Base-by-base conservation (phyloP, 2,797 vertebrate genomes). In the Erethizon dorsatum region DNA sequence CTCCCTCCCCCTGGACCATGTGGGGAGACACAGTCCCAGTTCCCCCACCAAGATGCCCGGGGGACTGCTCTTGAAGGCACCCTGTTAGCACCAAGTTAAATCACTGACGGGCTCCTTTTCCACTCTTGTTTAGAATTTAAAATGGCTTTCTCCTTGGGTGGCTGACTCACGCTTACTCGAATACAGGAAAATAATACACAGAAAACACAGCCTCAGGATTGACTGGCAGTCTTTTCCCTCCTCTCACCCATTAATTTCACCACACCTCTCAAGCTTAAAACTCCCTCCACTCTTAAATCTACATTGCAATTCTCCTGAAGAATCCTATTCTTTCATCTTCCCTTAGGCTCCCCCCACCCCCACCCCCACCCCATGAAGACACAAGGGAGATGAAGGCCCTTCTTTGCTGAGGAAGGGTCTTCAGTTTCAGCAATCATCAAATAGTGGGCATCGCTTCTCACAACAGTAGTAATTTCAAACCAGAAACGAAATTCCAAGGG, bases 51-150 rank as follows among this genome's bases (percentile, higher is more conserved):
- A 95, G 78, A 91, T 1, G 33, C 52, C 56, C 45, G 24, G 79
- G 95, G 87, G 92, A 45, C 12, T 50, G 63, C n/a, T 83, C 47
- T 77, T 22, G n/a, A 94, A 95, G 94, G 13, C 37, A 94, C n/a
- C 88, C 67, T 15, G 11, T 61, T 84, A 85, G 77, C 57, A 88
- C 37, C 56, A 78, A 83, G 52, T 52, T 82, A 91, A 93, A 95
- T 75, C 26, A 75, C 69, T 15, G 45, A 94, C 15, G 31, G 65
- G 28, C 41, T 92, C 65, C n/a, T 5, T 33, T 61, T 71, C 41
- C 20, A 88, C 28, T 79, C 33, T 56, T 61, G 13, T 56, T n/a
- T 90, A 52, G 78, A 90, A 90, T 82, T 95, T 84, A 82, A 96
- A 91, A 52, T 28, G 56, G 45, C 67, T 69, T 77, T 83, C 26